These are phyloP conservation scores for Lophius piscatorius DNA, from an alignment of 2,113 vertebrate species.

Conservation along the genomic window DNA sequence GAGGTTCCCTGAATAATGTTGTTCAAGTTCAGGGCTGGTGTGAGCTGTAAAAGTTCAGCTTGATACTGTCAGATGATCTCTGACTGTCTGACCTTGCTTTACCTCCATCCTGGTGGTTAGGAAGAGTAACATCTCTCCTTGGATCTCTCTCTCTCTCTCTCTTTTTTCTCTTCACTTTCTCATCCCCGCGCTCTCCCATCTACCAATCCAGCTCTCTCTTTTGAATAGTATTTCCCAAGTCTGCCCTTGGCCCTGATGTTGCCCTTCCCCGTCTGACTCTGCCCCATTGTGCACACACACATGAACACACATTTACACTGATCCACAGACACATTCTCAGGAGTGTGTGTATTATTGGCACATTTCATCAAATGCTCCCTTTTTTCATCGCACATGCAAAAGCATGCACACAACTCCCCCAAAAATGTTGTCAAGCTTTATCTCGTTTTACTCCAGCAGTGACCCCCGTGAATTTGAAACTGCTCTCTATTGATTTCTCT, in stretches of 20 bases:
- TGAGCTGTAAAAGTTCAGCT: slow-evolving; percentile 39
- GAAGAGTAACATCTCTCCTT: slow-evolving; percentile 79
- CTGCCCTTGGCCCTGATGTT: slow-evolving; percentile 76
- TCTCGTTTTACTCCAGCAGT: slow-evolving; percentile 57
- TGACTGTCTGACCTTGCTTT: slow-evolving; percentile 75
- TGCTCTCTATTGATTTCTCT: slow-evolving; percentile 82
- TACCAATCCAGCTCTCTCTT: slow-evolving; percentile 49
- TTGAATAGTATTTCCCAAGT: slow-evolving; percentile 71
- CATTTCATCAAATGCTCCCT: slow-evolving; percentile 32
- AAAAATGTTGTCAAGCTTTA: slow-evolving; percentile 71
- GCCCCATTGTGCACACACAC: slow-evolving; percentile 32
- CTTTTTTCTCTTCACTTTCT: slow-evolving; percentile 65
- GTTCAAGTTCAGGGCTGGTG: slow-evolving; percentile 24
- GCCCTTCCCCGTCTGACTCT: slow-evolving; percentile 42
- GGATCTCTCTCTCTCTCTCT: slow-evolving; percentile 71
- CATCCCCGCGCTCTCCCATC: slow-evolving; percentile 47
- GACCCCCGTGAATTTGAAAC: slow-evolving; percentile 79
- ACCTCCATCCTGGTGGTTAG: slow-evolving; percentile 67
- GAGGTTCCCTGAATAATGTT: slow-evolving; percentile 39
- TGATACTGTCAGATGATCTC: slow-evolving; percentile 64
- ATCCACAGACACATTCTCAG: slow-evolving; percentile 10
- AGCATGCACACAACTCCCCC: slow-evolving; percentile 34
- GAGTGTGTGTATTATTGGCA: slow-evolving; percentile 30
- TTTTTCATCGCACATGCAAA: slow-evolving; percentile 25
- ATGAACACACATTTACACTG: slow-evolving; percentile 12